Conservation (phyloP, 2,797 vertebrate genomes). For the Percopsis omiscomaycus region DNA sequence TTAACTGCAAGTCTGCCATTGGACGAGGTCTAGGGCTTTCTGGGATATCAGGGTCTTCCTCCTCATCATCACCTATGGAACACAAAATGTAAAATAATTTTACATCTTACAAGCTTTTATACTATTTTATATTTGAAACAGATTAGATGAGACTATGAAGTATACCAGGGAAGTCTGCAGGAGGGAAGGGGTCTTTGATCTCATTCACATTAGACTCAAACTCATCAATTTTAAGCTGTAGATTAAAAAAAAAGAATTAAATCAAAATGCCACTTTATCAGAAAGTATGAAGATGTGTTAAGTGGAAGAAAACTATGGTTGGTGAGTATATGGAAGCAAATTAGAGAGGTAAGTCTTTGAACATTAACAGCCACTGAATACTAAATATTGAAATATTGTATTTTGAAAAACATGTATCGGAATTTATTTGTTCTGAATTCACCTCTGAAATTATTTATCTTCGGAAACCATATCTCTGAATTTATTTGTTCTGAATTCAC, state of each 20-base stretch:
- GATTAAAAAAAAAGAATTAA: background rate
- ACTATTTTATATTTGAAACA: background rate
- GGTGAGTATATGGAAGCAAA: no score
- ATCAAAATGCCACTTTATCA: no score
- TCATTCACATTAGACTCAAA: constrained; percentile 96
- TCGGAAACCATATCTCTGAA: no score
- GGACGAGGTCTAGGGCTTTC: constrained; percentile 90
- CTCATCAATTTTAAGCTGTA: constrained; percentile 90
- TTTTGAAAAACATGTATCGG: no score
- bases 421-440: no score
- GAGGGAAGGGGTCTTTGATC: constrained; percentile 94
- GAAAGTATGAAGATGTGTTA: no score
- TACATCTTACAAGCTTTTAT: background rate
- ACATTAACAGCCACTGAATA: no score
- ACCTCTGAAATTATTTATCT: no score
- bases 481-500: no score
- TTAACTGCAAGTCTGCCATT: constrained; percentile 91
- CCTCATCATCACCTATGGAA: constrained; percentile 88
- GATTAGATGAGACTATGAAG: background rate
- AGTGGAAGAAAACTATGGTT: no score
- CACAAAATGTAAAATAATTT: background rate
- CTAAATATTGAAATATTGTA: no score
- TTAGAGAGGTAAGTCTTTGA: no score
- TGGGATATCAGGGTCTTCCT: constrained; percentile 93
- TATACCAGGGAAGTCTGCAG: constrained; percentile 92